phyloP scores from a whole-genome alignment of 2,113 vertebrate species.

The Cettia cetti region DNA sequence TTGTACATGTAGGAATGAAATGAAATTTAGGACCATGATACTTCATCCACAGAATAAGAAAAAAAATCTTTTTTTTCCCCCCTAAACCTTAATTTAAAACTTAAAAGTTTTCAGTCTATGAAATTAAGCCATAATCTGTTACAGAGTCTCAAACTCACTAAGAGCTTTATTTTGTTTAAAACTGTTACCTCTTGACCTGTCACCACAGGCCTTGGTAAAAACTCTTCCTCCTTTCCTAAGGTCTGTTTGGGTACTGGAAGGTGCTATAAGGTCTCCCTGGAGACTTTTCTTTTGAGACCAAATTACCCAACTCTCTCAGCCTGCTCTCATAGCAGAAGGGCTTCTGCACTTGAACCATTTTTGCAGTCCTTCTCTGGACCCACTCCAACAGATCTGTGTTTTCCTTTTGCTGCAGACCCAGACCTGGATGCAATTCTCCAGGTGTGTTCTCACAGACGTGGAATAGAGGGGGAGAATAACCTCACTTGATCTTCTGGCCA shows the following conservation, averaged over 20 bases:
- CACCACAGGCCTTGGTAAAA: neutral
- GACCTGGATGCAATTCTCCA: too few relatives aligned
- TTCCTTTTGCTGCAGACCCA: neutral
- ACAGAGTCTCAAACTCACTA: neutral
- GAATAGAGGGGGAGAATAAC: neutral
- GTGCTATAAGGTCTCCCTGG: neutral
- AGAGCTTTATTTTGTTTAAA: neutral
- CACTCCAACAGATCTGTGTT: neutral
- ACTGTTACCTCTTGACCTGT: neutral
- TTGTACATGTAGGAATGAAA: neutral
- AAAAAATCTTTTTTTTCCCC: rapidly evolving
- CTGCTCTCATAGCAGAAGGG: rapidly evolving
- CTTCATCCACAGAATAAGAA: neutral
- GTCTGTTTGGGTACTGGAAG: neutral
- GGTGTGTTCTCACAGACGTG: rapidly evolving
- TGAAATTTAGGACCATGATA: neutral
- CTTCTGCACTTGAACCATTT: too few relatives aligned
- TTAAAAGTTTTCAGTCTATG: neutral
- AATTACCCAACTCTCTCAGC: neutral
- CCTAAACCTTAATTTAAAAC: neutral
- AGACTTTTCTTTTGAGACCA: neutral
- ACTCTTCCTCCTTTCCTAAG: neutral
- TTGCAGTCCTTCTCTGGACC: too few relatives aligned
- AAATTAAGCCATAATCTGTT: neutral
- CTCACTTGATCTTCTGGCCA: neutral